Evolutionary conservation across 2,113 vertebrate genomes (phyloP), one percentile per base, ranked within the genome.

Genomic region (Menura novaehollandiae): DNA sequence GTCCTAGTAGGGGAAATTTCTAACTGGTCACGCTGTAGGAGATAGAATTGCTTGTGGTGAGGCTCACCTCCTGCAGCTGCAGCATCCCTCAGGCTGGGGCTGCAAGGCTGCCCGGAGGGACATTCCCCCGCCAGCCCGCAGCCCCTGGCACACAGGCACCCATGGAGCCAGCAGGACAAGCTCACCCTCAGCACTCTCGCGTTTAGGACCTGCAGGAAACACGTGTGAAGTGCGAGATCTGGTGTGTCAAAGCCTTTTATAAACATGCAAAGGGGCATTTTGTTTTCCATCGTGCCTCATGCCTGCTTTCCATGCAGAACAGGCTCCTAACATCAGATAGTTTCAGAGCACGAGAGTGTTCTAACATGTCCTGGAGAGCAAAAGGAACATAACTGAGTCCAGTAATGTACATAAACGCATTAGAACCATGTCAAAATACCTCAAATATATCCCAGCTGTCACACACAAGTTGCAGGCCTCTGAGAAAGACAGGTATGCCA

Each of bases 141-240:
- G 7, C 11, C 3, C 3, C 2, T 2, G 43, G 14, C 0, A 0
- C 46, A 3, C 9, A n/a, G 37, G 26, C 2, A 43, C 11, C 15
- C 4, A 3, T 4, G 11, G 60, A 56, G 2, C 3, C 2, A 13
- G 26, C 43, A 68, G 74, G 32, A 68, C 14, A 37, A 19, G 17
- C 41, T 28, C 1, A 1, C 2, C 2, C 11, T 77, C 9, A 3
- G 17, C 2, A 0, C 30, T 22, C 15, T 44, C 1, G 5, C 1
- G 0, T 33, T 59, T 49, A n/a, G 10, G 6, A 4, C 14, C 19
- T 28, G 11, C n/a, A 49, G 63, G 60, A 39, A 85, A 44, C 1
- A 0, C 1, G 2, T 7, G 4, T 46, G 23, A 56, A 13, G 23
- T 18, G 20, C 1, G 6, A 28, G 13, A 46, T 58, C 5, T 22